Conservation (phyloP, 2,797 vertebrate genomes). For the Iguana delicatissima region DNA sequence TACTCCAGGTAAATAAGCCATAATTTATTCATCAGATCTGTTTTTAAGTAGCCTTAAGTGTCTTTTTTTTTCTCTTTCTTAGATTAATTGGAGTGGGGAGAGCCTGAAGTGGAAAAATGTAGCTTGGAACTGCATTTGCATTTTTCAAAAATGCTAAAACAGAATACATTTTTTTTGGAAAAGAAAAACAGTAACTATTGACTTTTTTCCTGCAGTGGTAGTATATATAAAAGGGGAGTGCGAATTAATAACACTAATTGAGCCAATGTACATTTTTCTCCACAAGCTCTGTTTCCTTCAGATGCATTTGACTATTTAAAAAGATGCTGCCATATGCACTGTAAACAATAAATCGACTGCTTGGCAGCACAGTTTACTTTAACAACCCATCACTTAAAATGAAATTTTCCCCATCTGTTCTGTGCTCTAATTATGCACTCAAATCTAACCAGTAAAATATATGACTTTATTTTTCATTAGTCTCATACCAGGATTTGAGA, state of each 20-base stretch:
- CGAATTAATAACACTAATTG: not conserved
- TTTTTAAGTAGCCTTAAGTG: not conserved
- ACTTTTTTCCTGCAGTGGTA: not conserved
- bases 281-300: not conserved
- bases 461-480: constrained; percentile 15
- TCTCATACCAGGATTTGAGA: not conserved
- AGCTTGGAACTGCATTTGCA: accelerated
- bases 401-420: constrained; percentile 34
- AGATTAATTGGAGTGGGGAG: not conserved
- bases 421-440: not conserved
- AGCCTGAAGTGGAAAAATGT: not conserved
- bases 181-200: not conserved
- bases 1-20: not conserved
- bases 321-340: not conserved
- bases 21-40: not conserved
- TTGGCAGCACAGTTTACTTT: constrained; percentile 9
- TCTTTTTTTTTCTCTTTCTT: not conserved
- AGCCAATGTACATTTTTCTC: accelerated
- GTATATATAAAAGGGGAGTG: not conserved
- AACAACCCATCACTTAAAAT: constrained; percentile 26
- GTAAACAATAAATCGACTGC: constrained; percentile 2
- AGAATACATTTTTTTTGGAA: not conserved
- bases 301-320: not conserved
- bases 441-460: constrained; percentile 2
- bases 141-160: not conserved